These are phyloP conservation scores for Vanessa cardui DNA, from an alignment of 2,888 invertebrate genomes.

Conservation along the genomic window DNA sequence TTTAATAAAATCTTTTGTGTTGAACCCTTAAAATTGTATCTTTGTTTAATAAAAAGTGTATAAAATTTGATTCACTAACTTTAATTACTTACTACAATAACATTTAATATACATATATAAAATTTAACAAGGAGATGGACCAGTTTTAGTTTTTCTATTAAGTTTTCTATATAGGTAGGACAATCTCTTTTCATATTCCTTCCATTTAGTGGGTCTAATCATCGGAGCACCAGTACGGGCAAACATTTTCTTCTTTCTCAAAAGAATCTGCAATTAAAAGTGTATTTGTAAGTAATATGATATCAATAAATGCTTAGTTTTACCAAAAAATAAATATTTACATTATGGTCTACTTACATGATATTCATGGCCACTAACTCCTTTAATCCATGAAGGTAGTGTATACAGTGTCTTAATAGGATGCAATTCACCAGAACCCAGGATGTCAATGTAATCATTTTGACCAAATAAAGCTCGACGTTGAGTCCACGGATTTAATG, in stretches of 20 bases:
- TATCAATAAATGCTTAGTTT: neutral
- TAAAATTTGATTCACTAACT: constrained; percentile 1
- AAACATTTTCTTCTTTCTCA: constrained; percentile 88
- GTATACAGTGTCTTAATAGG: constrained; percentile 93
- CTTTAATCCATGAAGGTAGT: constrained; percentile 94
- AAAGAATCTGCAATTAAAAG: constrained; percentile 68
- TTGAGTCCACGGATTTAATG: constrained; percentile 88
- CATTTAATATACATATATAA: neutral
- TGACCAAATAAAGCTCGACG: constrained; percentile 94
- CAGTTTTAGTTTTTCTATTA: constrained; percentile 91
- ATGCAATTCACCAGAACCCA: constrained; percentile 91
- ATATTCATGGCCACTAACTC: constrained; percentile 92
- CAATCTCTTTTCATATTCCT: constrained; percentile 88
- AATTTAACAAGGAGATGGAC: constrained; percentile 59
- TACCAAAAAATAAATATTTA: neutral
- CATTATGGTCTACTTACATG: constrained; percentile 76
- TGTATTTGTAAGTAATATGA: constrained; percentile 8
- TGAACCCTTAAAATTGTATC: neutral
- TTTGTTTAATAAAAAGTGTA: neutral
- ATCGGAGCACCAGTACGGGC: constrained; percentile 81
- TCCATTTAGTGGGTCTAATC: constrained; percentile 90
- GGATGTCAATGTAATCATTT: constrained; percentile 98
- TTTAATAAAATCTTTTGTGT: too few species aligned
- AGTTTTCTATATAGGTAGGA: constrained; percentile 88
- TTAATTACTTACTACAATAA: constrained; percentile 15